phyloP scores from a whole-genome alignment of 2,113 vertebrate genomes.

The Ovis canadensis region DNA sequence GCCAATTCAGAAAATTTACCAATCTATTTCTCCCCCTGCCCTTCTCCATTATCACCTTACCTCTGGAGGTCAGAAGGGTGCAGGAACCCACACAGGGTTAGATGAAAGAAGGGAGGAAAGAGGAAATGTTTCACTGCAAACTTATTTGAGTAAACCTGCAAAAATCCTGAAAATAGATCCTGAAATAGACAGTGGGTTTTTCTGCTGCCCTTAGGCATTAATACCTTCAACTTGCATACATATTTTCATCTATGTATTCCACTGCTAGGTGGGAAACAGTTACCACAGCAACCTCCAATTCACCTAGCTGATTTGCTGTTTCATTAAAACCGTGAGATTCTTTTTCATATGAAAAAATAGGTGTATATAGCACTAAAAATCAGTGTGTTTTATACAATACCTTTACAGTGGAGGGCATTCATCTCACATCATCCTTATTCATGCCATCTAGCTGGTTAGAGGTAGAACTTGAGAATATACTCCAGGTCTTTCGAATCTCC shows the following conservation, averaged over 20 bases:
- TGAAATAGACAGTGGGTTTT: background rate
- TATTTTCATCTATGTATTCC: background rate
- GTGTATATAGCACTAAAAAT: background rate
- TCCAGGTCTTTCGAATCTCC: background rate
- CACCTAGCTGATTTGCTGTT: background rate
- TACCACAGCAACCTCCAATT: background rate
- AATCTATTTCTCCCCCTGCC: background rate
- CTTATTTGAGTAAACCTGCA: background rate
- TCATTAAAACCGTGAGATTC: background rate
- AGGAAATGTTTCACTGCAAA: background rate
- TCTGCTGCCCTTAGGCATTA: background rate
- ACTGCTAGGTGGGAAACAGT: background rate
- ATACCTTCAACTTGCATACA: background rate
- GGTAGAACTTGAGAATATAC: background rate
- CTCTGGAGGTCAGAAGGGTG: background rate
- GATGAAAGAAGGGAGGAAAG: conserved; percentile 11
- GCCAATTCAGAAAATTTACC: background rate
- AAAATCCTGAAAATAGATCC: conserved; percentile 27
- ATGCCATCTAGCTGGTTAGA: background rate
- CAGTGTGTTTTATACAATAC: background rate
- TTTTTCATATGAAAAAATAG: background rate
- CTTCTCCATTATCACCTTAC: background rate
- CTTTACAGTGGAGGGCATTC: background rate
- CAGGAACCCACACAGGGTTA: background rate
- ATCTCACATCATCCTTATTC: background rate